Percentiles rank a stretch among this genome's conserved stretches.
Evolutionary conservation across 1,140 invertebrate genomes (phyloP).

Genomic region (Drosophila pallidifrons): DNA sequence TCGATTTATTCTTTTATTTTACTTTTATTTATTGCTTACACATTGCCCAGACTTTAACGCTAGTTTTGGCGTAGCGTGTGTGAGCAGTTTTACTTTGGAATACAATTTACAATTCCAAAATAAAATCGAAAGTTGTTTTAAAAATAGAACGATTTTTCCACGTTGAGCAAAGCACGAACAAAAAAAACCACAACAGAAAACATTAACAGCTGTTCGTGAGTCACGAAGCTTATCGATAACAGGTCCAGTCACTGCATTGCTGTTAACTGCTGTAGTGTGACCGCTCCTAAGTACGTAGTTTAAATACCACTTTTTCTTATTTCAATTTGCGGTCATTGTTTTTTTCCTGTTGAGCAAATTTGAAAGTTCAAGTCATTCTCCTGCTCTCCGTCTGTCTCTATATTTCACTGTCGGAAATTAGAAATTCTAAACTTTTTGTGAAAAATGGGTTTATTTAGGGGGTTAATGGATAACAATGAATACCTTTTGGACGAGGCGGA

Average conservation of each 20-base stretch:
- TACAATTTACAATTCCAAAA: slow-evolving; percentile 67
- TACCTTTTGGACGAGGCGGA: slow-evolving; percentile 90
- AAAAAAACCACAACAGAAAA: slow-evolving; percentile 59
- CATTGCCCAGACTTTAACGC: slow-evolving; percentile 28
- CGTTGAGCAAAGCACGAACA: slow-evolving; percentile 54
- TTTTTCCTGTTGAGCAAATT: no score
- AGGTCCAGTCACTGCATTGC: neutral
- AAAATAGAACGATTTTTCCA: slow-evolving; percentile 71
- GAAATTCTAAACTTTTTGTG: neutral
- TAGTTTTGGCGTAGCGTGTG: slow-evolving; percentile 1
- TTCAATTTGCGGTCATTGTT: no score
- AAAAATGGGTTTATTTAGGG: slow-evolving; percentile 32
- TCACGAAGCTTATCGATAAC: slow-evolving; percentile 3
- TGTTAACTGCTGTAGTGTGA: neutral
- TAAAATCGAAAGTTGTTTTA: slow-evolving; percentile 70
- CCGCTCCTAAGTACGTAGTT: slow-evolving; percentile 15
- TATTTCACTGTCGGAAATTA: neutral
- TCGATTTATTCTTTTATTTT: slow-evolving; percentile 11
- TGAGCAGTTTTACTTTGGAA: slow-evolving; percentile 43
- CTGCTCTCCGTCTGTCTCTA: neutral
- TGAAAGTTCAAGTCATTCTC: slow-evolving; percentile 69
- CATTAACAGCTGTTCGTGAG: slow-evolving; percentile 48
- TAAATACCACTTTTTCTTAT: no score
- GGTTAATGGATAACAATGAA: slow-evolving; percentile 36
- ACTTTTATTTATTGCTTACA: slow-evolving; percentile 4